Evolutionary conservation across 2,888 invertebrate genomes (phyloP).

Genomic region (Empis stercorea): DNA sequence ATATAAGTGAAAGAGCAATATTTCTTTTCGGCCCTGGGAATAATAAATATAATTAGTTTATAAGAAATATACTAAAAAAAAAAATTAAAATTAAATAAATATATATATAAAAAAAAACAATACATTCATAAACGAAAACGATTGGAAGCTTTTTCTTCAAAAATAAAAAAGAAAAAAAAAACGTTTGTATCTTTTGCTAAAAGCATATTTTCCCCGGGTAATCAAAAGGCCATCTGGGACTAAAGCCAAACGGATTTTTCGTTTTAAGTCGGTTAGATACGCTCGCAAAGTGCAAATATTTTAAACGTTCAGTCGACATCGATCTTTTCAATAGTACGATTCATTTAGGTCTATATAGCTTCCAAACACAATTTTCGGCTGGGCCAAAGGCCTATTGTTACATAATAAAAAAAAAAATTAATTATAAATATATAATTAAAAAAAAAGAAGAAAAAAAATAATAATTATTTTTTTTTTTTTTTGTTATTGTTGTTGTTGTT

Average conservation of each 20-base stretch:
- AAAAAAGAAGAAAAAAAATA: no score
- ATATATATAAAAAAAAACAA: no score
- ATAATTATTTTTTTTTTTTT: slow-evolving; percentile 8
- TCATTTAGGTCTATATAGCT: slow-evolving; percentile 29
- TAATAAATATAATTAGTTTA: slow-evolving; percentile 14
- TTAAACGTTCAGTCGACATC: slow-evolving; percentile 38
- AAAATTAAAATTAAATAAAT: no score
- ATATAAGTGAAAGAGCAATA: no score
- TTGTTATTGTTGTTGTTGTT: no score
- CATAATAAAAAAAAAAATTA: slow-evolving; percentile 8
- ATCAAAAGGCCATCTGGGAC: slow-evolving; percentile 36
- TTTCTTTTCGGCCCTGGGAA: slow-evolving; percentile 12
- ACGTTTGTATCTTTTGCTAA: no score
- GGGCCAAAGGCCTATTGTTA: slow-evolving; percentile 17
- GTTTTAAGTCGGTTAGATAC: slow-evolving; percentile 33
- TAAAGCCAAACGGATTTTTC: slow-evolving; percentile 33
- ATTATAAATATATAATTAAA: no score
- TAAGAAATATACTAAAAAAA: background rate
- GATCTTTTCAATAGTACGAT: slow-evolving; percentile 38
- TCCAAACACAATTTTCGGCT: slow-evolving; percentile 12
- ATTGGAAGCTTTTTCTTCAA: background rate
- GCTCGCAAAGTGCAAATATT: slow-evolving; percentile 33
- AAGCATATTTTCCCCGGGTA: slow-evolving; percentile 31
- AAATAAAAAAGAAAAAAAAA: no score
- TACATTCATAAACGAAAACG: background rate